These are phyloP conservation scores for Phylloscopus trochilus DNA, from an alignment of 2,113 vertebrate genomes.

Conservation along the genomic window DNA sequence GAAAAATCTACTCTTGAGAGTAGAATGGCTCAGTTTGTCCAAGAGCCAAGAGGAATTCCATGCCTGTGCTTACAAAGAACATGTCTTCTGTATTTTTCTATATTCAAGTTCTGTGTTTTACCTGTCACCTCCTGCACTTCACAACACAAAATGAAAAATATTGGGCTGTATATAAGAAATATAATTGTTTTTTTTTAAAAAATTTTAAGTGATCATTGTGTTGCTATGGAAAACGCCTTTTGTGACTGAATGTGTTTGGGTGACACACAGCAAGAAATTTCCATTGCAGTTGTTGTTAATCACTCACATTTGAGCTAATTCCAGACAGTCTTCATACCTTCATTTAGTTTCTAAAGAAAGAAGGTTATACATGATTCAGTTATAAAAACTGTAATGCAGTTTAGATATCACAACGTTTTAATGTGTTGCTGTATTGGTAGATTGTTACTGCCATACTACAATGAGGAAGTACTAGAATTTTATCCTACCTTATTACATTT, in stretches of 20 bases:
- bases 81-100: neutral
- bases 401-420: neutral
- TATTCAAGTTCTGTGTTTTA: neutral
- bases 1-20: neutral
- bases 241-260: neutral
- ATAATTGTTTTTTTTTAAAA: rapidly evolving
- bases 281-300: neutral
- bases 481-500: neutral
- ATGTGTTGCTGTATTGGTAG: neutral
- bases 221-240: neutral
- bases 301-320: neutral
- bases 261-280: neutral
- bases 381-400: neutral
- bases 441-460: neutral
- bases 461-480: neutral
- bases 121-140: neutral
- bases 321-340: neutral
- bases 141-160: neutral
- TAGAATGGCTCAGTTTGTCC: neutral
- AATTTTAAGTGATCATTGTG: rapidly evolving
- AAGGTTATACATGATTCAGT: neutral
- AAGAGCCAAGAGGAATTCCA: neutral
- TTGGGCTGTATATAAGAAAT: neutral
- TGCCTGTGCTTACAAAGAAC: neutral
- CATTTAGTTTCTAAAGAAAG: neutral